Evolutionary conservation across 2,888 invertebrate genomes (phyloP).

Genomic region (Erpobdella octoculata): DNA sequence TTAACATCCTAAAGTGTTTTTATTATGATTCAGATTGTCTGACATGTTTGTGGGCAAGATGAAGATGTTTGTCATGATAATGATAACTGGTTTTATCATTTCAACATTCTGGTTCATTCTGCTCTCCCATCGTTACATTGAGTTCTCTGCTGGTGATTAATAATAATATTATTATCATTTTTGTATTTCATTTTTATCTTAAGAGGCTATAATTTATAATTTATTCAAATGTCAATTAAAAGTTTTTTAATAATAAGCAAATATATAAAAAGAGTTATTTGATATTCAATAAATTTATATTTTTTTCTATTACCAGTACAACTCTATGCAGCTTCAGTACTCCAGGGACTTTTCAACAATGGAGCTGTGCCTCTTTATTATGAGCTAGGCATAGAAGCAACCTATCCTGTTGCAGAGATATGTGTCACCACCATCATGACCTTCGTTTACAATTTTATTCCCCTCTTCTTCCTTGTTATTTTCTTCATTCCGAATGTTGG

Average conservation of each 20-base stretch:
- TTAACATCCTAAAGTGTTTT: too few relatives aligned
- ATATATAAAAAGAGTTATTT: neutral
- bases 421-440: constrained; percentile 35
- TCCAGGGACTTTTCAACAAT: constrained; percentile 35
- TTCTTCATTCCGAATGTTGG: constrained; percentile 36
- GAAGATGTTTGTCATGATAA: constrained; percentile 34
- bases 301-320: constrained; percentile 26
- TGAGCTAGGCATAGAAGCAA: constrained; percentile 37
- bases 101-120: constrained; percentile 36
- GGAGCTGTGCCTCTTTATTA: constrained; percentile 37
- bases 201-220: neutral
- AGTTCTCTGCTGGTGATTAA: constrained; percentile 27
- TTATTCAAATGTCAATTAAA: neutral
- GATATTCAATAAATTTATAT: neutral
- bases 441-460: constrained; percentile 35
- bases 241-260: neutral
- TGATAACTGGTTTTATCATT: constrained; percentile 27
- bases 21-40: constrained; percentile 31
- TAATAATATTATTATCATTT: neutral
- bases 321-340: constrained; percentile 29
- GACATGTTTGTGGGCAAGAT: constrained; percentile 35
- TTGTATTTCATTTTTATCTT: neutral
- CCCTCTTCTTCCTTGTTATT: constrained; percentile 35
- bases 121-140: constrained; percentile 32
- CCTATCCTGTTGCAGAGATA: constrained; percentile 36